These are phyloP conservation scores for Latrodectus elegans DNA, from an alignment of 2,888 invertebrate species.

Conservation along the genomic window DNA sequence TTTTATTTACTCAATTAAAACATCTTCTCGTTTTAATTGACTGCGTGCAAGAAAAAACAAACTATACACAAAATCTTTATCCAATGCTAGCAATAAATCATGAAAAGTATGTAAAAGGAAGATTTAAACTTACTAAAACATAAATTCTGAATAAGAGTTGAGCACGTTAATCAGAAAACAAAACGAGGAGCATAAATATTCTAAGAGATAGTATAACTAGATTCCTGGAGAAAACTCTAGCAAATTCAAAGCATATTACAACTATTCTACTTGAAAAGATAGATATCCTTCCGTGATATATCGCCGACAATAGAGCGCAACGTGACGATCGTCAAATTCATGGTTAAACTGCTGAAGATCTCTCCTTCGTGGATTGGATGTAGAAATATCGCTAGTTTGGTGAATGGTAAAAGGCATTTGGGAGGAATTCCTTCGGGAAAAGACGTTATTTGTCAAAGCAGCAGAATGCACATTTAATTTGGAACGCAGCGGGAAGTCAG, in stretches of 20 bases:
- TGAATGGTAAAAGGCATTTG: slow-evolving; percentile 12
- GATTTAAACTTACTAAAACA: no score
- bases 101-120: no score
- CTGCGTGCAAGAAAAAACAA: no score
- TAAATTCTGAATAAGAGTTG: no score
- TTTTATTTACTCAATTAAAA: no score
- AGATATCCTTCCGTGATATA: slow-evolving; percentile 47
- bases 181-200: not conserved
- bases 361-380: not conserved
- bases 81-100: no score
- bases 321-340: slow-evolving; percentile 34
- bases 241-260: slow-evolving; percentile 50
- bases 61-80: no score
- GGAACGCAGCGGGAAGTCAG: no score
- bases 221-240: slow-evolving; percentile 6
- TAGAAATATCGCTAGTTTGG: slow-evolving; percentile 1
- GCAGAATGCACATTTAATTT: not conserved
- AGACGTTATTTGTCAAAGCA: slow-evolving; percentile 8
- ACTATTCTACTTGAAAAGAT: slow-evolving; percentile 15
- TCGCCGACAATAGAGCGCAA: slow-evolving; percentile 35
- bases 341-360: not conserved
- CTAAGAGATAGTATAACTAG: not conserved
- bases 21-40: no score
- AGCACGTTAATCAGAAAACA: no score
- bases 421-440: not conserved